Base-by-base conservation (phyloP, 2,797 vertebrate species). In the Ptychobarbus kaznakovi region DNA sequence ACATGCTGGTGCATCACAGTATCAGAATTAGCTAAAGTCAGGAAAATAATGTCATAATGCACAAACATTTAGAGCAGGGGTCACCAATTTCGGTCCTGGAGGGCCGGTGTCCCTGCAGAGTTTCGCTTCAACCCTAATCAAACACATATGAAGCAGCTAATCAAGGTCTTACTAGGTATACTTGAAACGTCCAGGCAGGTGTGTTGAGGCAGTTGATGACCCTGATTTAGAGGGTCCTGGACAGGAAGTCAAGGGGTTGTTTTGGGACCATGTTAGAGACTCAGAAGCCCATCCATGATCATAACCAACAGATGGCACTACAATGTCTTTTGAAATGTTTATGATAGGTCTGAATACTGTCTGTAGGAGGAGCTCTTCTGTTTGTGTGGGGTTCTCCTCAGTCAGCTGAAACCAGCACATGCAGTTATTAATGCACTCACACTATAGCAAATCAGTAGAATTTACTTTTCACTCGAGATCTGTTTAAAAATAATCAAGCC, bases 251-350 rank as follows among this genome's bases (percentile, higher is more conserved):
- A 12, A 35, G 28, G 49, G 46, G 10, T 53, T 53, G 18, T 53
- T 32, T 73, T 53, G 46, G 53, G 42, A 9, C n/a, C 13, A 15
- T 3, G 22, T 74, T 32, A 75, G 25, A 51, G 7, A 49, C 44
- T 49, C 8, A 51, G 16, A 32, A 1, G 1, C 15, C 15, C n/a
- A 28, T 65, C 40, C 9, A 46, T 13, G 77, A 65, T 65, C 16
- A 4, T 66, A 42, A 76, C 80, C 65, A 82, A 63, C 80, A 86
- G 85, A 82, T 82, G 85, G 73, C 56, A 74, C 80, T 86, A 74
- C 58, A n/a, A 22, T 51, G 22, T 86, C 56, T 74, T 73, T 25
- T 74, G 38, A 86, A 82, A 77, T 77, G 75, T 51, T 66, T 66
- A 25, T 53, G 18, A 82, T 20, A 7, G 3, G 9, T n/a, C 9